Percentiles rank a stretch among this genome's conserved stretches.
phyloP scores from a whole-genome alignment of 2,113 vertebrate species.

The Pelvicachromis taeniatus region DNA sequence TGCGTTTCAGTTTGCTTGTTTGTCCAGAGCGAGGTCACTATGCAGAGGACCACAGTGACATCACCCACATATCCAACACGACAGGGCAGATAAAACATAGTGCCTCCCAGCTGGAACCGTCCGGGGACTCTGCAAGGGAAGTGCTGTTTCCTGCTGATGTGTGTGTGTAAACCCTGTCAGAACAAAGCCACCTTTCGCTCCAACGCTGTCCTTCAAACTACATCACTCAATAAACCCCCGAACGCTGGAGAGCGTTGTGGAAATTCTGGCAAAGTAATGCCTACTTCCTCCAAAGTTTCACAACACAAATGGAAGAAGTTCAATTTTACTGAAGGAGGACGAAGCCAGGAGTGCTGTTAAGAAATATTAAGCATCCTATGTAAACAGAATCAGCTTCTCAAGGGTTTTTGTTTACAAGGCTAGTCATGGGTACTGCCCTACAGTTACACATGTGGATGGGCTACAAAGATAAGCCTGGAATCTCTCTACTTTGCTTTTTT shows the following conservation, averaged over 20 bases:
- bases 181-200: constrained; percentile 48
- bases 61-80: constrained; percentile 20
- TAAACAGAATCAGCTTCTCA: not conserved
- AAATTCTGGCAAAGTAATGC: not conserved
- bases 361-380: not conserved
- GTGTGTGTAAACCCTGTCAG: constrained; percentile 35
- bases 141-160: constrained; percentile 74
- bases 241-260: not conserved
- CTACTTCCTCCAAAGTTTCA: not conserved
- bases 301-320: not conserved
- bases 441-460: constrained; percentile 23
- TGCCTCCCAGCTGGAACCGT: constrained; percentile 19
- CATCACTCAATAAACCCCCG: not conserved
- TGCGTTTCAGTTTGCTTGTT: not conserved
- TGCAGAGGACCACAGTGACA: constrained; percentile 39
- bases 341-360: not conserved
- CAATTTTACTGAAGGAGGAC: not conserved
- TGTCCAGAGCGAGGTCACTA: not conserved
- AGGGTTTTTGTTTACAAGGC: not conserved
- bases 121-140: constrained; percentile 48
- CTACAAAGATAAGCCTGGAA: constrained; percentile 31
- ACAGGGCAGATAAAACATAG: constrained; percentile 18
- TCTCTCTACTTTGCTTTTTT: constrained; percentile 21
- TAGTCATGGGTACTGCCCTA: not conserved
- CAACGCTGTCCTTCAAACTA: constrained; percentile 21